phyloP scores from a whole-genome alignment of 1,140 invertebrate species.

The Adoxophyes honmai region DNA sequence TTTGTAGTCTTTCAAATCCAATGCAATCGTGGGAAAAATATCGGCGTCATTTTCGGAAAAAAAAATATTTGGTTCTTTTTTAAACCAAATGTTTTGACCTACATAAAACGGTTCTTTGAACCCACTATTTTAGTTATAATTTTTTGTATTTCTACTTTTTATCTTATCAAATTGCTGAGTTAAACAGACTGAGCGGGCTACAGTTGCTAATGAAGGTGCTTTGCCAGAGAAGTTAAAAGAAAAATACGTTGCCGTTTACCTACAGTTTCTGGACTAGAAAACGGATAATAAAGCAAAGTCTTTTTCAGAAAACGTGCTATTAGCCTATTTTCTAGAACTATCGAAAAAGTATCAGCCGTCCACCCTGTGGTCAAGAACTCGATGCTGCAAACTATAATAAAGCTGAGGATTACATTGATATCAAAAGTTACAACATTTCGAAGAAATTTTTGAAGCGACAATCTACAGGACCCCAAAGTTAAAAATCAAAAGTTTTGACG shows the following conservation, averaged over 20 bases:
- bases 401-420: neutral
- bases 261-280: no score
- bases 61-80: neutral
- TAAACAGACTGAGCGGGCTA: no score
- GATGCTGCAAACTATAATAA: neutral
- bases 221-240: no score
- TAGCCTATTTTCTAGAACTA: neutral
- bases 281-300: neutral
- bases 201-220: no score
- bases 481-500: neutral
- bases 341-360: neutral
- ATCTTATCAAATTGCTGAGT: neutral
- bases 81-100: neutral
- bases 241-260: no score
- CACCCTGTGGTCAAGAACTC: neutral
- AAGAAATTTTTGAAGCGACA: neutral
- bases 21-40: no score
- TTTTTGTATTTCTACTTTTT: neutral
- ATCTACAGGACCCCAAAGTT: neutral
- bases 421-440: neutral
- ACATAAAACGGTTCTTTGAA: neutral
- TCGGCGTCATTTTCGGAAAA: no score
- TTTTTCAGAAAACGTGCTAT: neutral
- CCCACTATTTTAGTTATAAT: neutral
- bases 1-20: no score